Base-by-base conservation (phyloP, 2,797 vertebrate genomes). In the Nasua narica region DNA sequence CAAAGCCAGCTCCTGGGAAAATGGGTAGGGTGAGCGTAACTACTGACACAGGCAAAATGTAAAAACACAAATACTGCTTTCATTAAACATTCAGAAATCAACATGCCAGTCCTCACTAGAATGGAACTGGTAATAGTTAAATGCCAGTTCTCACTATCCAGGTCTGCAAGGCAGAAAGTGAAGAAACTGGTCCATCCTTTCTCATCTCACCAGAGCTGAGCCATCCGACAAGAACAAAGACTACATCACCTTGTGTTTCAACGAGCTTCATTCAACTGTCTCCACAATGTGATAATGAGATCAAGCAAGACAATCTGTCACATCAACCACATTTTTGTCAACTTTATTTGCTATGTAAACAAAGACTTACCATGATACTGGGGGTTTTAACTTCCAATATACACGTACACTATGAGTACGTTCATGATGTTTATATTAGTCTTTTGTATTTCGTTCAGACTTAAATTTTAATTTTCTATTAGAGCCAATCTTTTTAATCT, bases 381-480 rank as follows among this genome's bases (percentile, higher is more conserved):
- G 40, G 40, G 58, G 50, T 56, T 94, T 91, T 70, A 92, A 60
- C 67, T 62, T 89, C 54, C 35, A 69, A 62, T 18, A 32, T 62
- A 62, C 29, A 32, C 60, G 89, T 50, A 92, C 35, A 8, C 40
- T 81, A 35, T 74, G 29, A 92, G 83, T 67, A 9, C 37, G 72
- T 58, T 87, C n/a, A 37, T 86, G 14, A 65, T 48, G 60, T 52
- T 95, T 78, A 89, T 23, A 3, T 92, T 93, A 58, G 5, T 54
- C 29, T 94, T 92, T n/a, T 50, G 6, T 43, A 67, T 65, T 62
- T 67, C 25, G 84, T 15, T 94, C 35, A 74, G 23, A 84, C 15
- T 87, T 65, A 74, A 69, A 83, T 65, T 56, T 91, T 88, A 91
- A 77, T 87, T 70, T 83, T 43, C 86, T 76, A 70, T 72, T 82